A percentile compares a stretch with the other conserved stretches of the same genome.
Conservation (phyloP, 2,113 vertebrate species). For the Pagrus major region DNA sequence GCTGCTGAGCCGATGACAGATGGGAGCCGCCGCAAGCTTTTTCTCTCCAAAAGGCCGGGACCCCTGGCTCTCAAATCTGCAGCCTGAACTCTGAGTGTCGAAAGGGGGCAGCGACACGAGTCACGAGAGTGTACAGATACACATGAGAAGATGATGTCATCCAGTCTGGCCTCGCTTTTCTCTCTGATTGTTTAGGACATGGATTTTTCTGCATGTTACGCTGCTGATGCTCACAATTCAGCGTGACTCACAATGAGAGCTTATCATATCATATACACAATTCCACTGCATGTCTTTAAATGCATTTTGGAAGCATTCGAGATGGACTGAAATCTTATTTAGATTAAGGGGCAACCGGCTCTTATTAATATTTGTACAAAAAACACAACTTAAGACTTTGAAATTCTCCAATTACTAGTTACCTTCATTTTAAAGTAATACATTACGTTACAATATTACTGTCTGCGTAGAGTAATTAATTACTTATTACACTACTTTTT, state of each 20-base stretch:
- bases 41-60: conserved; percentile 66
- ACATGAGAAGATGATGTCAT: conserved; percentile 53
- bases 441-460: too few species aligned
- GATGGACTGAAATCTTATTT: not conserved
- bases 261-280: too few species aligned
- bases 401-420: too few species aligned
- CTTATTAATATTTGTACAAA: too few species aligned
- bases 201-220: not conserved
- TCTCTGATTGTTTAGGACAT: not conserved
- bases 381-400: too few species aligned
- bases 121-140: conserved; percentile 16
- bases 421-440: too few species aligned
- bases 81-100: conserved; percentile 51
- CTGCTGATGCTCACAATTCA: not conserved
- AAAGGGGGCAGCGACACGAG: conserved; percentile 1
- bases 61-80: conserved; percentile 58
- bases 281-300: not conserved
- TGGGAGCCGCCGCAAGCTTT: conserved; percentile 59
- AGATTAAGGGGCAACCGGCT: too few species aligned
- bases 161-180: not conserved
- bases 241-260: not conserved
- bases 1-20: conserved; percentile 71
- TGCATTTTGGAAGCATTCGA: not conserved
- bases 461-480: too few species aligned
- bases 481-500: too few species aligned